Conservation (phyloP, 2,113 vertebrate species). For the Oncorhynchus kisutch region DNA sequence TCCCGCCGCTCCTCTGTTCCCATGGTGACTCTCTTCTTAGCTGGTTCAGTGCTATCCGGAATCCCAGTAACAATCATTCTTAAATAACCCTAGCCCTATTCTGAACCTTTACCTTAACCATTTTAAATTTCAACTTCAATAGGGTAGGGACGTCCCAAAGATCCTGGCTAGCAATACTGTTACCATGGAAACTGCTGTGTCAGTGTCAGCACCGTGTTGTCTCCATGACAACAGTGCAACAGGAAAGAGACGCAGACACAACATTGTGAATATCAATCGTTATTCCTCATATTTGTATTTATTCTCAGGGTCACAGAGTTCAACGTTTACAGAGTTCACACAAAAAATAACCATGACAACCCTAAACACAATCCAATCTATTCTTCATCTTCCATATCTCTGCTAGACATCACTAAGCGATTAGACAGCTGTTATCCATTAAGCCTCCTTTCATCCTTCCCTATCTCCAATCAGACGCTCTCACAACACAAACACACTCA, state of each 20-base stretch:
- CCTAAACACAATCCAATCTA: not conserved
- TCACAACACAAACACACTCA: not conserved
- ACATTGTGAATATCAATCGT: constrained; percentile 27
- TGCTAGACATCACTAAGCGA: constrained; percentile 12
- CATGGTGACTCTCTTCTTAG: constrained; percentile 63
- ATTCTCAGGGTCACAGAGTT: constrained; percentile 35
- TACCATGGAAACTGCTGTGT: constrained; percentile 66
- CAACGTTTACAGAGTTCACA: constrained; percentile 59
- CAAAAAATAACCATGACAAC: constrained; percentile 36
- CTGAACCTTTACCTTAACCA: too few relatives aligned
- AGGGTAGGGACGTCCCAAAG: too few relatives aligned
- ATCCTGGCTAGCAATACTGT: constrained; percentile 37
- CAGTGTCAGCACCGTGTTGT: constrained; percentile 55
- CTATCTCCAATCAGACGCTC: not conserved
- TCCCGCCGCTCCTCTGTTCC: constrained; percentile 51
- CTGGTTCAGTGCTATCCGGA: constrained; percentile 11
- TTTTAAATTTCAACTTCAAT: too few relatives aligned
- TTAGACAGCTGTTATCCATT: constrained; percentile 13
- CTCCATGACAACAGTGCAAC: constrained; percentile 46
- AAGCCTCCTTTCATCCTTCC: constrained; percentile 8
- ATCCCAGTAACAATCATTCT: too few relatives aligned
- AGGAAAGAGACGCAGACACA: constrained; percentile 32
- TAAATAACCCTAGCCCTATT: too few relatives aligned
- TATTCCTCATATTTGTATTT: constrained; percentile 58
- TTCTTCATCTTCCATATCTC: constrained; percentile 10